These are phyloP conservation scores for Neoseiulus cucumeris DNA, from an alignment of 1,140 invertebrate genomes.

Conservation along the genomic window DNA sequence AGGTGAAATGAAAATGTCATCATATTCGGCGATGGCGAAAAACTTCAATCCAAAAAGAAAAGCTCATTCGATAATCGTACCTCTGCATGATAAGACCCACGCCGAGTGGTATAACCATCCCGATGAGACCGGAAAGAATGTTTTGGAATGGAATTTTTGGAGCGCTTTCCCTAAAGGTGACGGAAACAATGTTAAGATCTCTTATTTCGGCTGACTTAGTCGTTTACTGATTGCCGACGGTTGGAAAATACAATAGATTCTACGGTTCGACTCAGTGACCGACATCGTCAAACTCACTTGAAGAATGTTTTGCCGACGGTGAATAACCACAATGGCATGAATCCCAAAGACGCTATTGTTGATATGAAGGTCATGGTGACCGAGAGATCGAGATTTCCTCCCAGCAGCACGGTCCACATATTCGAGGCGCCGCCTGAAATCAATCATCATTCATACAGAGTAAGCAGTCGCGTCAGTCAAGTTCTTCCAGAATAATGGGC, in stretches of 20 bases:
- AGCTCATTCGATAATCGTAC: conserved; percentile 26
- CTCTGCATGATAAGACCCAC: conserved; percentile 44
- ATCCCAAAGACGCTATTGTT: conserved; percentile 61
- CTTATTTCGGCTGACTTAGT: no score
- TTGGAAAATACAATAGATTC: no score
- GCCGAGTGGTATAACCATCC: conserved; percentile 56
- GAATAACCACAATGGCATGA: conserved; percentile 88
- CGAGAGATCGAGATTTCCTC: conserved; percentile 65
- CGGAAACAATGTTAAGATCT: no score
- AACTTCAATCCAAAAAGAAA: conserved; percentile 13
- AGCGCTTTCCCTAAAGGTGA: conserved; percentile 43
- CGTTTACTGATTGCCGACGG: no score
- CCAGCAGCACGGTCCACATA: conserved; percentile 71
- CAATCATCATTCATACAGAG: no score
- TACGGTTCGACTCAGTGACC: no score
- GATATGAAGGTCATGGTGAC: conserved; percentile 81
- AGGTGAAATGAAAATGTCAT: not conserved
- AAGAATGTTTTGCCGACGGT: conserved; percentile 45
- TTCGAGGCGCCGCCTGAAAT: conserved; percentile 63
- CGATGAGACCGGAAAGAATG: conserved; percentile 49
- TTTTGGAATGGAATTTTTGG: conserved; percentile 56
- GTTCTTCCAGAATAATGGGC: no score
- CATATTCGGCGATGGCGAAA: not conserved
- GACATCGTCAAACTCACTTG: not conserved
- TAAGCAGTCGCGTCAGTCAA: no score